Evolutionary conservation across 2,797 vertebrate species (phyloP), one percentile per base, ranked within the genome.

Genomic region (Cossypha polioptera): DNA sequence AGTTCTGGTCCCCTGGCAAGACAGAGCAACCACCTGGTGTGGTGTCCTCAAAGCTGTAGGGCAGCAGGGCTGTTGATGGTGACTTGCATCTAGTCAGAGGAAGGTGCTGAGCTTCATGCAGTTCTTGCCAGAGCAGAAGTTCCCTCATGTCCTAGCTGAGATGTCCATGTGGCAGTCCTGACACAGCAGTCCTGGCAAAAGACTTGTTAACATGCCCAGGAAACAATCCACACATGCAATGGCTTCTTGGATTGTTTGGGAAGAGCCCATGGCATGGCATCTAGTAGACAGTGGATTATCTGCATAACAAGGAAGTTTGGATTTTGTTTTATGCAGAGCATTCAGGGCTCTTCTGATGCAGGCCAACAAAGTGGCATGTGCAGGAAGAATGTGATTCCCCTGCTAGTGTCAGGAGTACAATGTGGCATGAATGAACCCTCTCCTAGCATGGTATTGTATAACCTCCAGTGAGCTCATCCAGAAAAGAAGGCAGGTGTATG

Each of bases 231-330:
- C 51, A 69, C 86, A 84, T 88, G 36, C 58, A 42, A 65, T 58
- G 55, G 61, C 69, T 95, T 35, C 73, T 73, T 88, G 76, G 83
- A 88, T 88, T 81, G 35, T 96, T 72, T 81, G 47, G 50, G 69
- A 86, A 92, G 9, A 90, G 38, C 38, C 47, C 24, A 42, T 40
- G 73, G 29, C 38, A 87, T 66, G 59, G 36, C 51, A 48, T 91
- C 58, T 63, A 51, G 43, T 55, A 53, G 75, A 61, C 16, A 68
- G 29, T 80, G 69, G 79, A 93, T 96, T 90, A 88, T 86, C 76
- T 75, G 73, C 88, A 72, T 95, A 86, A 90, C 88, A 77, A 71
- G 83, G 53, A 95, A 69, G 79, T 77, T 62, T 86, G 79, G 66
- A 76, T 83, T 91, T 88, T 88, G 57, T 48, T 91, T 95, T 90